Base-by-base conservation (phyloP, 2,888 invertebrate genomes). In the Megaustenia siamemsis region DNA sequence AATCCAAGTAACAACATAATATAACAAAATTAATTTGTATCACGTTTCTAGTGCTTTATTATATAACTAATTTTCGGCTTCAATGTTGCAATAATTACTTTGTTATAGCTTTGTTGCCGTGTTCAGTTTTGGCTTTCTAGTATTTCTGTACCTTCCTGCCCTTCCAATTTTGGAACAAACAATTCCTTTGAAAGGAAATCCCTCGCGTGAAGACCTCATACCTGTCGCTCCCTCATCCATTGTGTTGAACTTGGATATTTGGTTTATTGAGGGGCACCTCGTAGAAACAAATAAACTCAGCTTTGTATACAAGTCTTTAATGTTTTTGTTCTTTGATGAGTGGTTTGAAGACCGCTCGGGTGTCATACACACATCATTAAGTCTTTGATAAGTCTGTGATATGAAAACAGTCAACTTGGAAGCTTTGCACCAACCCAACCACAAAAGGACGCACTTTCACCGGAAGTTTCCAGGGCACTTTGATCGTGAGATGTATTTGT, bases 311-410 rank as follows among this genome's bases (percentile, higher is more conserved):
- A 60, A 43, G 10, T 63, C 63, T 60, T 77, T 77, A 77, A 77
- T 63, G 77, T 63, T 12, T 15, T 15, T 56, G 56, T 63, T 53
- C 66, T 78, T 60, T 45, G 63, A 60, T 78, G 38, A 21, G 40
- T 66, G 28, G 78, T 63, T 66, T 78, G 21, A 40, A 63, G 43
- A 78, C 63, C 63, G 28, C 63, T 43, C 63, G 32, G 63, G 78
- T 78, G 60, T 78, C 76, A n/a, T 6, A 18, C 76, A 60, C 40
- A 77, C 38, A 40, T 60, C 66, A 60, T 66, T 60, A 66, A 32
- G 28, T 78, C 78, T 78, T 78, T 78, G 78, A 78, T 40, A 78
- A 66, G 40, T n/a, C 5, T 28, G 66, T 43, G 66, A 78, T 66
- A 40, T 78, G 60, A 66, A 78, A 78, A 60, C 40, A 45, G 66